These are phyloP conservation scores for Teleopsis dalmanni DNA, from an alignment of 1,140 invertebrate genomes.

Conservation along the genomic window DNA sequence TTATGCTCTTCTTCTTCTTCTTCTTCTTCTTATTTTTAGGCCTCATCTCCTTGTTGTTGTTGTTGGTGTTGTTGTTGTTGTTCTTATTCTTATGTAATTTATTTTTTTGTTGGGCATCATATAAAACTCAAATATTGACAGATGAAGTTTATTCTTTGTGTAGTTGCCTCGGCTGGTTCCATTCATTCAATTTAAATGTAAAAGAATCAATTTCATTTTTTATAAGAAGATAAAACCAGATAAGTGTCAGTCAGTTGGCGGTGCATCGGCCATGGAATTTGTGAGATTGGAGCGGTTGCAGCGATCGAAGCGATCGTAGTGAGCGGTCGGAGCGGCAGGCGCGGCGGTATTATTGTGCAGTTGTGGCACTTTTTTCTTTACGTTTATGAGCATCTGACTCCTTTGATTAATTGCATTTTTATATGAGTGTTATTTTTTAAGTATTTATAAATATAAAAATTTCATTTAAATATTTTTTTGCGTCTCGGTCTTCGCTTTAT, in stretches of 20 bases:
- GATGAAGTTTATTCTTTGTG: slow-evolving; percentile 13
- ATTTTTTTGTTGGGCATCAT: background rate
- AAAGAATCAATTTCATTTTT: slow-evolving; percentile 11
- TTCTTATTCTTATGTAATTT: slow-evolving; percentile 1
- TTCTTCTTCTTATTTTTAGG: background rate
- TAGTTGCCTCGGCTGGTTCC: background rate
- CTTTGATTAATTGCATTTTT: slow-evolving; percentile 18
- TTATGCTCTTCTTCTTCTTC: background rate
- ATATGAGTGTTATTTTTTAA: slow-evolving; percentile 15
- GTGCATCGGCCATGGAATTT: too few relatives aligned
- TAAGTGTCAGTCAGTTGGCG: slow-evolving; percentile 9
- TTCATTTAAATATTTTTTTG: background rate
- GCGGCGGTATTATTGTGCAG: too few relatives aligned
- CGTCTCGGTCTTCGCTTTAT: too few relatives aligned
- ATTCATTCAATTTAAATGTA: slow-evolving; percentile 5
- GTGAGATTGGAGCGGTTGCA: background rate
- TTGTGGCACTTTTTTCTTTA: background rate
- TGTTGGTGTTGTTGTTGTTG: background rate
- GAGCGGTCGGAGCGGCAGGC: too few relatives aligned
- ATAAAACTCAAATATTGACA: slow-evolving; percentile 13
- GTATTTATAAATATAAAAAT: slow-evolving; percentile 7
- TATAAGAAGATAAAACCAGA: slow-evolving; percentile 11
- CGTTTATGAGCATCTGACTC: background rate
- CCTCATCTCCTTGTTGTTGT: slow-evolving; percentile 7
- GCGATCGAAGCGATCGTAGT: background rate